Conservation (phyloP, 2,888 invertebrate genomes). For the Drosophila trichaetosa region DNA sequence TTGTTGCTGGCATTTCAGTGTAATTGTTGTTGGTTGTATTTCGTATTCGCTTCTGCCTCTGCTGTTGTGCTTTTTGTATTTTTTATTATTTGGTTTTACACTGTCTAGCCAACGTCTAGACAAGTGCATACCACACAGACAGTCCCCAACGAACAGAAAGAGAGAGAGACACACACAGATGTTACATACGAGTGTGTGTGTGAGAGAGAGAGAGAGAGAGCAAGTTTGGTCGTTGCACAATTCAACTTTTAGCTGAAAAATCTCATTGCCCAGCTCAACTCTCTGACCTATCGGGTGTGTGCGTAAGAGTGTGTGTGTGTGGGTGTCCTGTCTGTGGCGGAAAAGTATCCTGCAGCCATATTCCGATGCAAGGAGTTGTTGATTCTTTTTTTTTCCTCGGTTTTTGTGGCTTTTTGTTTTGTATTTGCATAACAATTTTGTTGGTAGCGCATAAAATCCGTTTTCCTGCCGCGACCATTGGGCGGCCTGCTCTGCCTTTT, state of each 20-base stretch:
- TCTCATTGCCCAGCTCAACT: constrained; percentile 71
- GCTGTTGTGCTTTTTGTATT: constrained; percentile 22
- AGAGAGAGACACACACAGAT: constrained; percentile 9
- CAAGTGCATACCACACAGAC: constrained; percentile 82
- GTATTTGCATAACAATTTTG: constrained; percentile 69
- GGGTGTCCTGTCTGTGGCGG: constrained; percentile 41
- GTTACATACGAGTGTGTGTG: background rate
- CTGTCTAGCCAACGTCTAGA: constrained; percentile 84
- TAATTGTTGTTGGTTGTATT: constrained; percentile 57
- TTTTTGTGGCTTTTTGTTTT: constrained; percentile 29
- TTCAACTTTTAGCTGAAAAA: constrained; percentile 80
- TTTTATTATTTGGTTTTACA: constrained; percentile 82
- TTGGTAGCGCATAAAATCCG: constrained; percentile 55
- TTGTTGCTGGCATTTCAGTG: constrained; percentile 73
- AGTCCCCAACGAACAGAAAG: constrained; percentile 48
- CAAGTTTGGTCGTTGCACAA: constrained; percentile 75
- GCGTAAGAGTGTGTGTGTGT: constrained; percentile 25
- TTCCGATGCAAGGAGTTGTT: constrained; percentile 57
- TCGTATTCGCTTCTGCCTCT: constrained; percentile 42
- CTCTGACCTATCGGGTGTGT: constrained; percentile 11
- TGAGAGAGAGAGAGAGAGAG: constrained; percentile 19
- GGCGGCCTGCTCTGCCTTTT: constrained; percentile 40
- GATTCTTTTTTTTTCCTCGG: constrained; percentile 1
- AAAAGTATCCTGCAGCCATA: constrained; percentile 77
- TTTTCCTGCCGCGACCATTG: constrained; percentile 64